Evolutionary conservation across 2,888 invertebrate genomes (phyloP), one percentile per base, ranked within the genome.

Genomic region (Napeogenes inachia): DNA sequence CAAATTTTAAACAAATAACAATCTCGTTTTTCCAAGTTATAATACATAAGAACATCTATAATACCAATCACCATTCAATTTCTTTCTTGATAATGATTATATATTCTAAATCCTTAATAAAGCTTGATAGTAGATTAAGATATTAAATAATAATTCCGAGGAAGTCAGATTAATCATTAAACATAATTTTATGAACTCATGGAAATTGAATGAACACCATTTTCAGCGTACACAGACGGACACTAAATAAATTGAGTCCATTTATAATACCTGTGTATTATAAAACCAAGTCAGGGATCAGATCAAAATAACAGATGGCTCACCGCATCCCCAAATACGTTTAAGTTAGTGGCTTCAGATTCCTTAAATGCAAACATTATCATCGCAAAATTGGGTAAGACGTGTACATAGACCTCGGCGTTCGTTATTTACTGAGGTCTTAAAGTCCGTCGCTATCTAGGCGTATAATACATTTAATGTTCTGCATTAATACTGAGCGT

Each of bases 1-100:
- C 75, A 78, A 82, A 85, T 82, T 80, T 79, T 77, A 79, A 80
- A 79, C 75, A 80, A 77, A 80, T 79, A 76, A 78, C 75, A 75
- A 82, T 82, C 78, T 72, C 74, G 75, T 78, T 76, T 21, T 21
- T 75, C 73, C 68, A 71, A 77, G 82, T 80, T 75, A 68, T 73
- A 80, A 80, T 70, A 72, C 73, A 72, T 71, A 75, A 2, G 12
- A 42, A 10, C 8, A 50, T 50, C 30, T 10, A 8, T 13, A 6
- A 50, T 5, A 30, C 50, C 10, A 42, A 12, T 10, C 5, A 12
- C 3, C 12, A 10, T 42, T 42, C 75, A 75, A 80, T 82, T 80
- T 81, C 77, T 79, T 74, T 76, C 78, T 73, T 65, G 64, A 35
- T 35, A 1, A 21, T 1, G 21, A 21, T 21, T 21, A 21, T 21